These are phyloP conservation scores for Pholis gunnellus DNA, from an alignment of 2,113 vertebrate species.

Conservation along the genomic window DNA sequence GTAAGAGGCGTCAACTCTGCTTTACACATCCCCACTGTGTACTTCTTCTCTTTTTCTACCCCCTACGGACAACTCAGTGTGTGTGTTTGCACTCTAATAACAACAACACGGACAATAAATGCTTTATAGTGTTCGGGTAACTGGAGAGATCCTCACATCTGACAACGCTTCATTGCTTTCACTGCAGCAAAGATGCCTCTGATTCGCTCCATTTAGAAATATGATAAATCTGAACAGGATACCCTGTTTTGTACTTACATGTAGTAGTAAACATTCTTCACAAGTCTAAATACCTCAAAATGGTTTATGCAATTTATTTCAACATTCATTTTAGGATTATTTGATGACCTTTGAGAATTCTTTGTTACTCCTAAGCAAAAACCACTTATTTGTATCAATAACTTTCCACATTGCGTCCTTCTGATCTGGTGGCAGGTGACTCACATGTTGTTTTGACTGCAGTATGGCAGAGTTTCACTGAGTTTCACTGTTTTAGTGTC, in stretches of 20 bases:
- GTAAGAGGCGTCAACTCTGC: slow-evolving; percentile 41
- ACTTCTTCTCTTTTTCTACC: slow-evolving; percentile 49
- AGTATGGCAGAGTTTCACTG: neutral
- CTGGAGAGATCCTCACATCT: slow-evolving; percentile 58
- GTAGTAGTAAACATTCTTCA: neutral
- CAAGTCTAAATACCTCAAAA: neutral
- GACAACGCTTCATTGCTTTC: slow-evolving; percentile 24
- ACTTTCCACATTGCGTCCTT: neutral
- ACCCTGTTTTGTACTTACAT: neutral
- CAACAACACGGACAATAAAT: slow-evolving; percentile 69
- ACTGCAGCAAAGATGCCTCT: slow-evolving; percentile 13
- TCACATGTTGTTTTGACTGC: too few relatives aligned
- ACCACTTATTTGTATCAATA: neutral
- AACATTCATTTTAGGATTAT: neutral
- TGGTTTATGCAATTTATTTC: neutral
- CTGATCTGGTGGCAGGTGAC: neutral
- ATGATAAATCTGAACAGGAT: slow-evolving; percentile 4
- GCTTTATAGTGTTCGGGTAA: slow-evolving; percentile 72
- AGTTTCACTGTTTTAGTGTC: neutral
- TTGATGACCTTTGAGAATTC: neutral
- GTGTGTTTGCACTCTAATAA: slow-evolving; percentile 54
- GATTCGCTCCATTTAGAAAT: slow-evolving; percentile 24
- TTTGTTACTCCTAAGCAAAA: neutral
- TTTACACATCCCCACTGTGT: slow-evolving; percentile 73
- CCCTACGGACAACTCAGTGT: slow-evolving; percentile 30